phyloP scores from a whole-genome alignment of 2,113 vertebrate species.

The Neopipo cinnamomea region DNA sequence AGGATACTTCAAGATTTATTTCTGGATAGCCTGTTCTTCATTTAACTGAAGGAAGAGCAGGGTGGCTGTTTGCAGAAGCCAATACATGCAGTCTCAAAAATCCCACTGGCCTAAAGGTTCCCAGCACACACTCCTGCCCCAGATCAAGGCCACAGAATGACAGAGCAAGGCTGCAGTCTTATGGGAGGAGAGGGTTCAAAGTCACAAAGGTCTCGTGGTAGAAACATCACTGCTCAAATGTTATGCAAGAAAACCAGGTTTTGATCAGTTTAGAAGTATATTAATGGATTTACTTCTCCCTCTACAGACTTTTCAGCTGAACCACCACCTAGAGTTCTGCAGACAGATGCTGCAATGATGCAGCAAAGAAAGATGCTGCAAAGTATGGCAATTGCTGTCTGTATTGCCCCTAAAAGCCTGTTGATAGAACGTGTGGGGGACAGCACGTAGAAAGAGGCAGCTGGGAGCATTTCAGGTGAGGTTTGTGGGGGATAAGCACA shows the following conservation, averaged over 20 bases:
- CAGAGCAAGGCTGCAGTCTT: background rate
- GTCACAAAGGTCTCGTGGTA: accelerated
- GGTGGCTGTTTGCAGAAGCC: background rate
- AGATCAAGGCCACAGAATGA: background rate
- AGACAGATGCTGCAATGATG: background rate
- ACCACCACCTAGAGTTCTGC: background rate
- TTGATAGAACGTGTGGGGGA: background rate
- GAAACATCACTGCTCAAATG: background rate
- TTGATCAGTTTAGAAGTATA: background rate
- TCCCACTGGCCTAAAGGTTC: background rate
- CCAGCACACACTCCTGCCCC: background rate
- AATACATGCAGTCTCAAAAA: background rate
- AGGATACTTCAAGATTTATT: background rate
- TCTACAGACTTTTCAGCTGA: background rate
- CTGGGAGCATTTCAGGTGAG: background rate
- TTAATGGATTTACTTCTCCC: background rate
- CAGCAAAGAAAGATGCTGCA: background rate
- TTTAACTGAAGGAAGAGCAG: background rate
- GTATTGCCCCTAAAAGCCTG: background rate
- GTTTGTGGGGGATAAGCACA: background rate
- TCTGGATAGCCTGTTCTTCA: background rate
- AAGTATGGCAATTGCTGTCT: background rate
- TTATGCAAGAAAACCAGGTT: background rate
- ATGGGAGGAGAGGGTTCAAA: background rate
- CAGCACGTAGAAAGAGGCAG: background rate